Base-by-base conservation (phyloP, 2,113 vertebrate species). In the Carassius gibelio region DNA sequence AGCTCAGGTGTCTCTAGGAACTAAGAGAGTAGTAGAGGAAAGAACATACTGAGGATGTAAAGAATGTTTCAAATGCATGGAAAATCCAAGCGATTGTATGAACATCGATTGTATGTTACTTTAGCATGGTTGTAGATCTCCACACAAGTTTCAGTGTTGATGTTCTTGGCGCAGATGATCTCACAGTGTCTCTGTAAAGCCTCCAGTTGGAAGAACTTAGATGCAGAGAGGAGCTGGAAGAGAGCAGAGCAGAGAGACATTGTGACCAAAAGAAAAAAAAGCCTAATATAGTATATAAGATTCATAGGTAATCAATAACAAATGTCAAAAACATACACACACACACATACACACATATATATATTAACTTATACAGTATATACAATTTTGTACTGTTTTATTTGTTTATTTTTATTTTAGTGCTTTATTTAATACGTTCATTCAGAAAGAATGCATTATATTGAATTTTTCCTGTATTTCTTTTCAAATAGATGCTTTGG, bases 51-150 rank as follows among this genome's bases (percentile, higher is more conserved):
- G 36, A 80, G 14, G 36, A 26, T 66, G 11, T 62, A 42, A n/a
- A 17, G 17, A 79, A n/a, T 78, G 36, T 61, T 61, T 38, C 10
- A 9, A 19, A 36, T 11, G 23, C 10, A 19, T 64, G 21, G 1
- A 4, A 13, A 48, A n/a, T 36, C 1, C 2, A 11, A 57, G n/a
- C 26, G 30, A 30, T 30, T 30, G 30, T 42, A n/a, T 52, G 45
- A 34, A 7, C 10, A 21, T n/a, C 13, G n/a, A 59, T 80, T 80
- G 21, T 55, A 15, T 8, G 17, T 77, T 93, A 99, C 98, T 97
- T 98, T 99, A 90, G 98, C 97, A 82, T 99, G 98, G 90, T 96
- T 99, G 95, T 99, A 99, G 93, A 99, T 95, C 91, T 99, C 98
- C 92, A 99, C 98, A 75, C 97, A 98, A 82, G 97, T 98, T 88